Evolutionary conservation across 2,797 vertebrate species (phyloP).

Genomic region (Vipera latastei): DNA sequence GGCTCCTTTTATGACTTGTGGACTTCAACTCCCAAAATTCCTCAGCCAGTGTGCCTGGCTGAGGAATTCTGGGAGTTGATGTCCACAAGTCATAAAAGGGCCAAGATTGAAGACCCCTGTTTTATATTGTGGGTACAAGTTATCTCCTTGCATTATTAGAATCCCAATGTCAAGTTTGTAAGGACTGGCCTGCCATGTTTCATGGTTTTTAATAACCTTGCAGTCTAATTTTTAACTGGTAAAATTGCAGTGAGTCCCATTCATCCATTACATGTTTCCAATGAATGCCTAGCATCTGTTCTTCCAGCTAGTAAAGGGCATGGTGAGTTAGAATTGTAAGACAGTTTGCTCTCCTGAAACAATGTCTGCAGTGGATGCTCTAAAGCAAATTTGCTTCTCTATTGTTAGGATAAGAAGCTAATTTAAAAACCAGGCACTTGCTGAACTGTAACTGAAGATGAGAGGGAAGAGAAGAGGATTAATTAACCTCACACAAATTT

Average conservation of each 20-base stretch:
- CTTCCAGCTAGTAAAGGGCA: background rate
- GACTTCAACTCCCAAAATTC: too few species aligned
- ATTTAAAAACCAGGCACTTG: slow-evolving; percentile 21
- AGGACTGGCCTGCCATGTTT: background rate
- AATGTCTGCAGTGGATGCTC: slow-evolving; percentile 16
- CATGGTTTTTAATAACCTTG: slow-evolving; percentile 3
- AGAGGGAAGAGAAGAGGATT: slow-evolving; percentile 27
- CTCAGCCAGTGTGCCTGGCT: too few species aligned
- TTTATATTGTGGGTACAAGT: background rate
- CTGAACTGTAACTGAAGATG: slow-evolving; percentile 17
- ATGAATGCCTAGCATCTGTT: background rate
- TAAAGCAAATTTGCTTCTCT: slow-evolving; percentile 9
- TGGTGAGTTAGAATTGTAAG: background rate
- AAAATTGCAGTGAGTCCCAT: background rate
- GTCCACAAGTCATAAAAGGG: too few species aligned
- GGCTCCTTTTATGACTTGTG: too few species aligned
- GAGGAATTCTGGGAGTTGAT: too few species aligned
- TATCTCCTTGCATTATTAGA: background rate
- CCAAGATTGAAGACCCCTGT: too few species aligned
- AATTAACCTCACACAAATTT: slow-evolving; percentile 33
- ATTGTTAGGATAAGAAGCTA: slow-evolving; percentile 19
- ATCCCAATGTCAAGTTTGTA: background rate
- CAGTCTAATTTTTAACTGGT: slow-evolving; percentile 9
- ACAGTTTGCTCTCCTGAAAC: slow-evolving; percentile 32
- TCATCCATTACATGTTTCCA: background rate